Conservation (phyloP, 2,113 vertebrate genomes). For the Xenopus borealis region DNA sequence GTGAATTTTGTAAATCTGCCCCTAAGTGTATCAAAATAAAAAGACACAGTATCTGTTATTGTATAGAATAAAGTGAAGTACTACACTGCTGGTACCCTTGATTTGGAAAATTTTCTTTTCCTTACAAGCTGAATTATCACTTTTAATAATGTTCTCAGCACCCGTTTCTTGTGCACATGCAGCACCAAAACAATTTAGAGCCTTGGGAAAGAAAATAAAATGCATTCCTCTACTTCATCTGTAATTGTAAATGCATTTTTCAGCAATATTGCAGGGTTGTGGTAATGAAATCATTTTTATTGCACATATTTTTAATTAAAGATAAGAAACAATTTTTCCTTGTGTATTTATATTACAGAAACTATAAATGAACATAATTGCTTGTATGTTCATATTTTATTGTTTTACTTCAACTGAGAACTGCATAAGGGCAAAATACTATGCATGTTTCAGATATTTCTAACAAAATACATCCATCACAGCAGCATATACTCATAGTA, state of each 20-base stretch:
- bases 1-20: too few species aligned
- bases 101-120: slow-evolving; percentile 14
- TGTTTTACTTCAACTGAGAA: too few species aligned
- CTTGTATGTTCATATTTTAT: too few species aligned
- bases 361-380: background rate
- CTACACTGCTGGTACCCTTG: too few species aligned
- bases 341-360: slow-evolving; percentile 1
- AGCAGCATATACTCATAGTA: too few species aligned
- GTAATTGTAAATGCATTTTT: slow-evolving; percentile 8
- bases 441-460: too few species aligned
- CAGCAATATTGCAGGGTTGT: background rate
- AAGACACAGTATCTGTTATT: too few species aligned
- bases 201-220: slow-evolving; percentile 37
- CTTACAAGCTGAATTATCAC: slow-evolving; percentile 40
- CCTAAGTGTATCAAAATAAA: too few species aligned
- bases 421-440: too few species aligned
- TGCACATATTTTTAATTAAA: slow-evolving; percentile 38
- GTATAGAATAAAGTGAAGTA: too few species aligned
- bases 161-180: slow-evolving; percentile 3
- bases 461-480: too few species aligned
- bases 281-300: background rate
- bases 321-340: slow-evolving; percentile 35
- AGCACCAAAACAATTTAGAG: slow-evolving; percentile 25
- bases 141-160: slow-evolving; percentile 43
- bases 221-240: slow-evolving; percentile 1